Evolutionary conservation across 2,888 invertebrate species (phyloP), one percentile per base, ranked within the genome.

Genomic region (Pristionchus maxplancki): DNA sequence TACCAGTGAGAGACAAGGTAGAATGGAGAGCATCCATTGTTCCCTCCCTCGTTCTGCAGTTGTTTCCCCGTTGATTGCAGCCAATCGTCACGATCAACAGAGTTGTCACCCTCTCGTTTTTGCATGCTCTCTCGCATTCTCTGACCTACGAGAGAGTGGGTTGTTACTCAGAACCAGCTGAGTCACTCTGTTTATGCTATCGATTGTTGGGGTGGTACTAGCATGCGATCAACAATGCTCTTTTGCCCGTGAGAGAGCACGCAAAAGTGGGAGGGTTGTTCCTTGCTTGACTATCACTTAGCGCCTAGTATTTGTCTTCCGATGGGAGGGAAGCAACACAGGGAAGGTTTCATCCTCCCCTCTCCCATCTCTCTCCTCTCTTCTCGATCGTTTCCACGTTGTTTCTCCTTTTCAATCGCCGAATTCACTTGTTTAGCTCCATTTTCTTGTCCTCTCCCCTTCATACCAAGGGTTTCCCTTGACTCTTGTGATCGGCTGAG

Each of bases 291-390:
- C 71, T 31, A 71, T 71, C 37, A 20, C 71, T 71, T 71, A 71
- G 34, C 71, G 37, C 71, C 71, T 71, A 24, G 37, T 71, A 37
- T 71, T 71, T 71, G 71, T 37, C 71, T 71, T 71, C 37, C 2
- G 13, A 31, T 28, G 64, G 64, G 31, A 64, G 64, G 31, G 64
- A 31, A 34, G 24, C 20, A 20, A 24, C 58, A 58, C 58, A 71
- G 34, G 37, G 37, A n/a, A 58, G 71, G 71, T 71, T 71, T 71
- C 71, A 71, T 71, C 37, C 71, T 37, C n/a, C 71, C 37, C 24
- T 64, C 67, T 48, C 34, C 37, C n/a, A 31, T 48, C 44, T 40
- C 44, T 62, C 64, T 40, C 37, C 62, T 84, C 84, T 58, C 17
- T 8, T 31, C 40, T 62, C 62, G 40, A 62, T 62, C 48, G 13